A percentile compares a stretch with the other conserved stretches of the same genome.
Evolutionary conservation across 2,797 vertebrate species (phyloP).

Genomic region (Sebastes iracundus): DNA sequence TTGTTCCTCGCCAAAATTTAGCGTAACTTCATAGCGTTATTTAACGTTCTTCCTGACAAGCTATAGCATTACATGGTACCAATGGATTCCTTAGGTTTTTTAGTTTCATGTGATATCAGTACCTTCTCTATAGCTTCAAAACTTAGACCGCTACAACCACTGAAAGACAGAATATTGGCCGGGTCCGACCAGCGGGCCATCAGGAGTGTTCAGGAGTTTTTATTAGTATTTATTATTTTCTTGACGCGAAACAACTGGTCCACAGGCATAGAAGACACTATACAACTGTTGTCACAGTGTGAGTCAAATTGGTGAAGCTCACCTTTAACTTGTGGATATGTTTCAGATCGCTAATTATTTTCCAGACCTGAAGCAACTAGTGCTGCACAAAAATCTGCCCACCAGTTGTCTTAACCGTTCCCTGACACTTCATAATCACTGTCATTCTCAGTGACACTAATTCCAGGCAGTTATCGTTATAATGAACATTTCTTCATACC

Average conservation of each 20-base stretch:
- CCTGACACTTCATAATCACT: slow-evolving; percentile 37
- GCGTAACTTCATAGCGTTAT: too few species aligned
- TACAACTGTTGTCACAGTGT: not conserved
- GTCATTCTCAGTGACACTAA: slow-evolving; percentile 38
- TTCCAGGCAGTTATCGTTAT: slow-evolving; percentile 45
- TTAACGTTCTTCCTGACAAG: too few species aligned
- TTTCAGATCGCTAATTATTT: not conserved
- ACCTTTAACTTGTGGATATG: not conserved
- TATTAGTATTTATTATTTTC: not conserved
- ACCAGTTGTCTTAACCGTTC: slow-evolving; percentile 3
- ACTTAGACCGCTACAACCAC: too few species aligned
- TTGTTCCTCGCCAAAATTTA: too few species aligned
- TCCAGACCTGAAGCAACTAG: not conserved
- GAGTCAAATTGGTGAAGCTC: not conserved
- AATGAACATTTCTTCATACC: slow-evolving; percentile 58
- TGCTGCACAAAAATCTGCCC: not conserved
- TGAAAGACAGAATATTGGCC: too few species aligned
- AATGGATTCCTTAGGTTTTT: too few species aligned
- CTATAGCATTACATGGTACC: too few species aligned
- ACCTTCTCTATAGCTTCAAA: too few species aligned
- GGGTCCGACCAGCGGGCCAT: too few species aligned
- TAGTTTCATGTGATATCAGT: too few species aligned
- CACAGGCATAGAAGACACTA: not conserved
- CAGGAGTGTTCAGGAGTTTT: too few species aligned
- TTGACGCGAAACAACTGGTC: not conserved